Percentiles rank a stretch among this genome's conserved stretches.
Conservation (phyloP, 2,113 vertebrate species). For the Montifringilla adamsi region DNA sequence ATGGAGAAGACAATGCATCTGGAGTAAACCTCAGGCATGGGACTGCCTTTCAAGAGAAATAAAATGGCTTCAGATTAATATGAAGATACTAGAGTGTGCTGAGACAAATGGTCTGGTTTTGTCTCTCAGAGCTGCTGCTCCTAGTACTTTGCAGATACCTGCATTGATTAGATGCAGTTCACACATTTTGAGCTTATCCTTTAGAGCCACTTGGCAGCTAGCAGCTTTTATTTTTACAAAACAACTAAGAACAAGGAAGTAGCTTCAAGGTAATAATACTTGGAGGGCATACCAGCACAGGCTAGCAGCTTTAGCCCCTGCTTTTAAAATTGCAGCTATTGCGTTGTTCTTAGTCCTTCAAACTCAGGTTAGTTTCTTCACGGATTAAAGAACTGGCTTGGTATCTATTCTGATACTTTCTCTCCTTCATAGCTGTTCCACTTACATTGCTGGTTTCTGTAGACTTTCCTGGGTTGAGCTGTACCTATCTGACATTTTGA, state of each 20-base stretch:
- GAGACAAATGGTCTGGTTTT: not conserved
- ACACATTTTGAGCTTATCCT: not conserved
- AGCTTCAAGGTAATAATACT: not conserved
- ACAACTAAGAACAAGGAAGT: not conserved
- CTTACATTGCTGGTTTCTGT: not conserved
- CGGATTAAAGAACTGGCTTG: not conserved
- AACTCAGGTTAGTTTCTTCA: not conserved
- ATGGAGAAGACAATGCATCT: not conserved
- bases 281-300: not conserved
- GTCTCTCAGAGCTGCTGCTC: not conserved
- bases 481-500: not conserved
- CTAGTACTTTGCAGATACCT: not conserved
- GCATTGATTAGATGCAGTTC: not conserved
- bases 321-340: not conserved
- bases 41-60: not conserved
- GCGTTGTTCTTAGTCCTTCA: not conserved
- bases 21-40: not conserved
- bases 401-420: not conserved
- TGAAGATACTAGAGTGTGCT: not conserved
- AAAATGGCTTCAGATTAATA: not conserved
- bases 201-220: not conserved
- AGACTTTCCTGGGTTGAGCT: not conserved
- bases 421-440: not conserved
- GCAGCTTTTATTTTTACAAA: not conserved
- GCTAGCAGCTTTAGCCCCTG: not conserved